Percentiles rank a stretch among this genome's conserved stretches.
Evolutionary conservation across 2,888 invertebrate genomes (phyloP).

Genomic region (Lordiphosa fenestrarum): DNA sequence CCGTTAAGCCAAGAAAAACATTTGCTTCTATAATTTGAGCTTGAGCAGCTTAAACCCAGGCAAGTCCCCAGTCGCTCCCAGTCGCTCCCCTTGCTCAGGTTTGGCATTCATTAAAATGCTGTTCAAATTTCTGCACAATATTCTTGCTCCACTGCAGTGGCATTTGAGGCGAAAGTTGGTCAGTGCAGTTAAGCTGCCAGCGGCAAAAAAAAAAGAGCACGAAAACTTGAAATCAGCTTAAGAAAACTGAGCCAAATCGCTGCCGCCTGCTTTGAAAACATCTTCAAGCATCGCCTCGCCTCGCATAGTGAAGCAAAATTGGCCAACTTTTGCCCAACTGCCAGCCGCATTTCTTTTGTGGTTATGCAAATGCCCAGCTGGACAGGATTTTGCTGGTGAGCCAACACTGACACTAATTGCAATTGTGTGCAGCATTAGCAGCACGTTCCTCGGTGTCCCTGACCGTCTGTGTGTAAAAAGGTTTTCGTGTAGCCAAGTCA

Average conservation of each 20-base stretch:
- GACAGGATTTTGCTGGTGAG: slow-evolving; percentile 10
- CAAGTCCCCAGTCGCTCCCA: not conserved
- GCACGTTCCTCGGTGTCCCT: slow-evolving; percentile 11
- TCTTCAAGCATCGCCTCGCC: slow-evolving; percentile 13
- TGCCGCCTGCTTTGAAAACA: slow-evolving; percentile 8
- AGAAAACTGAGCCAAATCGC: slow-evolving; percentile 41
- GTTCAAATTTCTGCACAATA: slow-evolving; percentile 23
- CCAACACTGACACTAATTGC: slow-evolving; percentile 70
- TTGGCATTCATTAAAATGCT: slow-evolving; percentile 50
- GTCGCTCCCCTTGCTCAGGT: slow-evolving; percentile 1
- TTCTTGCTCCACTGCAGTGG: slow-evolving; percentile 4
- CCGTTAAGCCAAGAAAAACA: slow-evolving; percentile 51
- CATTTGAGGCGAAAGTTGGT: slow-evolving; percentile 15
- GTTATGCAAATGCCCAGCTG: slow-evolving; percentile 56
- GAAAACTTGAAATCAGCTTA: slow-evolving; percentile 65
- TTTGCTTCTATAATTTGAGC: slow-evolving; percentile 58
- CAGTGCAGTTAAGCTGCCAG: slow-evolving; percentile 2
- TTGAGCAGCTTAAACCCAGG: slow-evolving; percentile 43
- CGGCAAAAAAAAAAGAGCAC: not conserved
- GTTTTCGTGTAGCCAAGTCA: slow-evolving; percentile 45
- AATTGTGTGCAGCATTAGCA: slow-evolving; percentile 71
- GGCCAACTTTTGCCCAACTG: slow-evolving; percentile 27
- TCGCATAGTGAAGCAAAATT: slow-evolving; percentile 1
- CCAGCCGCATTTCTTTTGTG: slow-evolving; percentile 57
- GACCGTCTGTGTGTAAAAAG: slow-evolving; percentile 35